Evolutionary conservation across 2,888 invertebrate species (phyloP).

Genomic region (Apamea sordens): DNA sequence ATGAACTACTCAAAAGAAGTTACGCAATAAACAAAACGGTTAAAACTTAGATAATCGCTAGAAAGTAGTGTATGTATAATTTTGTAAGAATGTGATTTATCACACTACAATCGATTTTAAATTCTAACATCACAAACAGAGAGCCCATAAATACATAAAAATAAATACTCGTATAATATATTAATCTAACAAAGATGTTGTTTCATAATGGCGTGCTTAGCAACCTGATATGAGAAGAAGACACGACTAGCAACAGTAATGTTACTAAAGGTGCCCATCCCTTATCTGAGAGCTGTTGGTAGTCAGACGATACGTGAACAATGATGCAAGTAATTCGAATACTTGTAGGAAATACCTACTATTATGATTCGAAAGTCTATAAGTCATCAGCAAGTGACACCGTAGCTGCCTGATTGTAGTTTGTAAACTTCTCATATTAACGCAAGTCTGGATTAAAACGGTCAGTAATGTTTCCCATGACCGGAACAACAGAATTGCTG

Average conservation of each 20-base stretch:
- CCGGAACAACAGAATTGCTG: neutral
- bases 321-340: slow-evolving; percentile 51
- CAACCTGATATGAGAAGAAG: slow-evolving; percentile 7
- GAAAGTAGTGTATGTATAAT: slow-evolving; percentile 23
- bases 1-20: neutral
- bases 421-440: slow-evolving; percentile 7
- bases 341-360: slow-evolving; percentile 46
- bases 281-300: slow-evolving; percentile 42
- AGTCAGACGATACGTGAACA: slow-evolving; percentile 42
- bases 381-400: slow-evolving; percentile 42
- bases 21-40: neutral
- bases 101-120: neutral
- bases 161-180: too few species aligned
- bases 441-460: neutral
- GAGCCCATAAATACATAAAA: neutral
- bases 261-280: slow-evolving; percentile 28
- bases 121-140: neutral
- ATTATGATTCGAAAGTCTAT: slow-evolving; percentile 31
- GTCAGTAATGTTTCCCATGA: neutral
- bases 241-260: slow-evolving; percentile 44
- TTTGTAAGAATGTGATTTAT: neutral
- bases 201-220: slow-evolving; percentile 12
- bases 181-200: neutral
- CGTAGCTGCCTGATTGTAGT: slow-evolving; percentile 47
- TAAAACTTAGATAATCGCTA: neutral